Conservation (phyloP, 2,888 invertebrate genomes). For the Melanotus villosus region DNA sequence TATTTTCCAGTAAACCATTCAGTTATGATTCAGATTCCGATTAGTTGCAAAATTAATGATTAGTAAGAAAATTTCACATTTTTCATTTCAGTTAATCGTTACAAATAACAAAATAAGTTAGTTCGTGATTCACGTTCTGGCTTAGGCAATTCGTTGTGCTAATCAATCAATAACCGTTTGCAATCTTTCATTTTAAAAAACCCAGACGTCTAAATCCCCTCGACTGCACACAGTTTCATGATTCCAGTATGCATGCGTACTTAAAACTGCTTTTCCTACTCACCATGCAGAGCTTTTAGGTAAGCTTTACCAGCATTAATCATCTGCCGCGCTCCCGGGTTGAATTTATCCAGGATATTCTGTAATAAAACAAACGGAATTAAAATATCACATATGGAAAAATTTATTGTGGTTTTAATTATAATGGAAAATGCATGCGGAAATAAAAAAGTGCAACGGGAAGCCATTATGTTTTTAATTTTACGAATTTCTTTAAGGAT, state of each 20-base stretch:
- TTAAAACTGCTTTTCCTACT: constrained; percentile 66
- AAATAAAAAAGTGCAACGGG: constrained; percentile 10
- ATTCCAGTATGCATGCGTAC: neutral
- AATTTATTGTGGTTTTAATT: constrained; percentile 30
- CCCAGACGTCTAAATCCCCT: neutral
- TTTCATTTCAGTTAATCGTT: too few relatives aligned
- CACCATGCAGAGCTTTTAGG: constrained; percentile 94
- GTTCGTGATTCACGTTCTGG: too few relatives aligned
- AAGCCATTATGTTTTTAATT: too few relatives aligned
- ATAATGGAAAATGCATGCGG: neutral
- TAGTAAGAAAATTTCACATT: too few relatives aligned
- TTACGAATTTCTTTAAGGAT: too few relatives aligned
- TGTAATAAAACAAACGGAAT: constrained; percentile 73
- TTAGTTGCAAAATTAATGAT: too few relatives aligned
- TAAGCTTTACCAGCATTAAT: constrained; percentile 95
- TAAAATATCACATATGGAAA: constrained; percentile 35
- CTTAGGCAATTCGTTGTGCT: too few relatives aligned
- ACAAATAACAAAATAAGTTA: too few relatives aligned
- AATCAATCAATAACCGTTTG: neutral
- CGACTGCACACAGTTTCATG: neutral
- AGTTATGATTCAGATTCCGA: too few relatives aligned
- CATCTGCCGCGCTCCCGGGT: constrained; percentile 94
- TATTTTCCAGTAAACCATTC: too few relatives aligned
- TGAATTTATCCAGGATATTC: constrained; percentile 97
- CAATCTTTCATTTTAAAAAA: neutral